phyloP scores from a whole-genome alignment of 2,888 invertebrate species.

The Conomelus anceps region DNA sequence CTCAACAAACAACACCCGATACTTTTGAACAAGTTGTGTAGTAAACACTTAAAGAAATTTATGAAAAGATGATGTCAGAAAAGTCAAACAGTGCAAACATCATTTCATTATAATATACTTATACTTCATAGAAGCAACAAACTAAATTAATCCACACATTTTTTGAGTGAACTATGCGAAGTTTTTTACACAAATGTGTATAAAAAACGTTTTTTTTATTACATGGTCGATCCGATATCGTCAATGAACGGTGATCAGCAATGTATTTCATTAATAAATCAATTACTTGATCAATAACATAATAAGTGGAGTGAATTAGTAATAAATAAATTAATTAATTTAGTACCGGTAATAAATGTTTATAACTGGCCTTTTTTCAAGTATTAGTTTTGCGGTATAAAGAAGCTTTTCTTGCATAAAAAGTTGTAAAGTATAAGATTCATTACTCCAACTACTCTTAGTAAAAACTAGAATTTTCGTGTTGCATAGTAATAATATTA shows the following conservation, averaged over 20 bases:
- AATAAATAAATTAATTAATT: too few relatives aligned
- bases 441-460: too few relatives aligned
- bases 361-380: too few relatives aligned
- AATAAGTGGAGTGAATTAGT: too few relatives aligned
- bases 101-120: background rate
- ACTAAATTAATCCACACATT: background rate
- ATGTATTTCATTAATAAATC: too few relatives aligned
- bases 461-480: too few relatives aligned
- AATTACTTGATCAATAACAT: too few relatives aligned
- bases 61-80: background rate
- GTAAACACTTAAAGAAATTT: background rate
- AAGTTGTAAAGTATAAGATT: too few relatives aligned
- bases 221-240: background rate
- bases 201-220: background rate
- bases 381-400: too few relatives aligned
- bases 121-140: background rate
- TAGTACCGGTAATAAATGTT: too few relatives aligned
- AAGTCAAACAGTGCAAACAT: background rate
- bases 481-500: too few relatives aligned
- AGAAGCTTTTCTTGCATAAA: too few relatives aligned
- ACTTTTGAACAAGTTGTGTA: background rate
- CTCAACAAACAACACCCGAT: background rate
- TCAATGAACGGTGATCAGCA: background rate
- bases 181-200: background rate
- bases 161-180: background rate